These are phyloP conservation scores for Ips nitidus DNA, from an alignment of 1,140 invertebrate species.

Conservation along the genomic window DNA sequence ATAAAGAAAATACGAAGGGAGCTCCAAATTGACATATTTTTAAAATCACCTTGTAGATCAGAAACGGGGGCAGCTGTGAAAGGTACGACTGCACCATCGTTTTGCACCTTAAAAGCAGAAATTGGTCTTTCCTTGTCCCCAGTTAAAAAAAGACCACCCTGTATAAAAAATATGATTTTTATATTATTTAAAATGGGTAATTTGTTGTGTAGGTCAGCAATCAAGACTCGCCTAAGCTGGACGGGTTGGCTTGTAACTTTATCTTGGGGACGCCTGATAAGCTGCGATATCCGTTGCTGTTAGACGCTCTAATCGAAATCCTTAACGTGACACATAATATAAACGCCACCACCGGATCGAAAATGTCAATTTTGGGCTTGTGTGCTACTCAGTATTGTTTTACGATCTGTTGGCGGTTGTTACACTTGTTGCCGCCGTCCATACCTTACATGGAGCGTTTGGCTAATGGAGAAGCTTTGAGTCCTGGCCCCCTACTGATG, in stretches of 20 bases:
- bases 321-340: constrained; percentile 68
- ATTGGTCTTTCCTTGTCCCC: neutral
- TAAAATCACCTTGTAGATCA: too few species aligned
- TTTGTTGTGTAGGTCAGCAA: constrained; percentile 62
- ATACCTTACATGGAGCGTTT: constrained; percentile 82
- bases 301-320: constrained; percentile 83
- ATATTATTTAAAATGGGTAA: neutral
- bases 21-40: too few species aligned
- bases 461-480: constrained; percentile 61
- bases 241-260: constrained; percentile 93
- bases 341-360: constrained; percentile 52
- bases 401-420: constrained; percentile 77
- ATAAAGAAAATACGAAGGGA: too few species aligned
- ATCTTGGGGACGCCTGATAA: constrained; percentile 87
- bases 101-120: too few species aligned
- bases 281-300: constrained; percentile 82
- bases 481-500: constrained; percentile 61
- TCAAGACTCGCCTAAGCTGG: constrained; percentile 82
- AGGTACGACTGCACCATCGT: too few species aligned
- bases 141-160: neutral
- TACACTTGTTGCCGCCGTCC: constrained; percentile 83
- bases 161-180: too few species aligned
- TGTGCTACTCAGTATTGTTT: constrained; percentile 92
- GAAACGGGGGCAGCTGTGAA: too few species aligned
- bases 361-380: constrained; percentile 67